phyloP scores from a whole-genome alignment of 2,888 invertebrate genomes.

The Chrysina gloriosa region DNA sequence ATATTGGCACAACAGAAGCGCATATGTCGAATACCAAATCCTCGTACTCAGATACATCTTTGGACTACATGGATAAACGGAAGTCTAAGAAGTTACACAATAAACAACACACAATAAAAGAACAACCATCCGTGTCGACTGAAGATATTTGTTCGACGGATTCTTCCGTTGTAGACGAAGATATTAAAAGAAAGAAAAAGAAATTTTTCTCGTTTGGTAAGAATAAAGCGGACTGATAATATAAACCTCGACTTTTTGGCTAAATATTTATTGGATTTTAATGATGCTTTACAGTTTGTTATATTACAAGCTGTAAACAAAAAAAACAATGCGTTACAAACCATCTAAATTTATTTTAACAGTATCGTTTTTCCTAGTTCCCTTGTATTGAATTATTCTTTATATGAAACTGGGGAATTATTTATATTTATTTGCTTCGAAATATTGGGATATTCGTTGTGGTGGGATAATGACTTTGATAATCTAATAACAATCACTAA shows the following conservation, averaged over 20 bases:
- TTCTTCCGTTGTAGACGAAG: conserved; percentile 77
- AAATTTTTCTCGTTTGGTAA: conserved; percentile 68
- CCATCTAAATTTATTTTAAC: neutral
- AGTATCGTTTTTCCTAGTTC: conserved; percentile 2
- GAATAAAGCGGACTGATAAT: conserved; percentile 36
- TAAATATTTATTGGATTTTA: neutral
- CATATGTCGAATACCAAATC: conserved; percentile 60
- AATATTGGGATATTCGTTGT: conserved; percentile 1
- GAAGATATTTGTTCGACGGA: conserved; percentile 78
- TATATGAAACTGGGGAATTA: conserved; percentile 10
- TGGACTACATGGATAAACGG: conserved; percentile 54
- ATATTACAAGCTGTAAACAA: neutral
- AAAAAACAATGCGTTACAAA: neutral
- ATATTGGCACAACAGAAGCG: conserved; percentile 57
- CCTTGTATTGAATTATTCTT: neutral
- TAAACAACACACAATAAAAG: conserved; percentile 56
- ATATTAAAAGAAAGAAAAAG: conserved; percentile 70
- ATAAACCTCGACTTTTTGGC: neutral
- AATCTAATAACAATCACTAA: conserved; percentile 9
- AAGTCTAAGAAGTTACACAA: conserved; percentile 39
- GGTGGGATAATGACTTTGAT: neutral
- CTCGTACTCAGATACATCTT: conserved; percentile 67
- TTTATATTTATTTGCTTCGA: conserved; percentile 2
- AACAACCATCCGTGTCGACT: conserved; percentile 62
- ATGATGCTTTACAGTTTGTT: neutral